Conservation (phyloP, 1,140 invertebrate genomes). For the Lepidotrigona ventralis region DNA sequence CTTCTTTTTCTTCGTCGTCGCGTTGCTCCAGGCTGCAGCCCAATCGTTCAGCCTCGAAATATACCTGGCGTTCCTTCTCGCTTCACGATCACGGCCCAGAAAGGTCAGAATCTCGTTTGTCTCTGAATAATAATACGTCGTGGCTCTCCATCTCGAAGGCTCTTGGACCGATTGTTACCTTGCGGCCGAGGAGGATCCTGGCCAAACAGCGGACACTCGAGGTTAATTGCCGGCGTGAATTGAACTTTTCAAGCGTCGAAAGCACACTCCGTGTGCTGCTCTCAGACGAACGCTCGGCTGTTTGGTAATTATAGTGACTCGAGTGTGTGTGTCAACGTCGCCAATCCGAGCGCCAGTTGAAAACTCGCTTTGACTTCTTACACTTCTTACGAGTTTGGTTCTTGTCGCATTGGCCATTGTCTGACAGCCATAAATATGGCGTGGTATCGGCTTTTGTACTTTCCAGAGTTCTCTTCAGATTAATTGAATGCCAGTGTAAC, state of each 20-base stretch:
- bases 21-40: background rate
- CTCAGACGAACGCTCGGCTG: background rate
- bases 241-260: background rate
- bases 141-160: background rate
- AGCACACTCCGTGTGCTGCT: background rate
- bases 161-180: constrained; percentile 10
- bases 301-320: background rate
- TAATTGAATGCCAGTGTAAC: background rate
- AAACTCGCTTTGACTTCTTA: background rate
- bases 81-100: background rate
- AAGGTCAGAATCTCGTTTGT: constrained; percentile 12
- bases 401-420: background rate
- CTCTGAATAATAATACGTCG: constrained; percentile 13
- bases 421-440: background rate
- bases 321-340: no score
- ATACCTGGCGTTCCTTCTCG: background rate
- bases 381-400: background rate
- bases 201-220: background rate
- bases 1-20: background rate
- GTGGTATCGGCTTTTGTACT: no score
- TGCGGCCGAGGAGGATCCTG: background rate
- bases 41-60: constrained; percentile 6
- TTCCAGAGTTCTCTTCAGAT: background rate
- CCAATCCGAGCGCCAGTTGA: background rate
- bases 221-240: constrained; percentile 6